Base-by-base conservation (phyloP, 2,888 invertebrate genomes). In the Caenorhabditis angaria region DNA sequence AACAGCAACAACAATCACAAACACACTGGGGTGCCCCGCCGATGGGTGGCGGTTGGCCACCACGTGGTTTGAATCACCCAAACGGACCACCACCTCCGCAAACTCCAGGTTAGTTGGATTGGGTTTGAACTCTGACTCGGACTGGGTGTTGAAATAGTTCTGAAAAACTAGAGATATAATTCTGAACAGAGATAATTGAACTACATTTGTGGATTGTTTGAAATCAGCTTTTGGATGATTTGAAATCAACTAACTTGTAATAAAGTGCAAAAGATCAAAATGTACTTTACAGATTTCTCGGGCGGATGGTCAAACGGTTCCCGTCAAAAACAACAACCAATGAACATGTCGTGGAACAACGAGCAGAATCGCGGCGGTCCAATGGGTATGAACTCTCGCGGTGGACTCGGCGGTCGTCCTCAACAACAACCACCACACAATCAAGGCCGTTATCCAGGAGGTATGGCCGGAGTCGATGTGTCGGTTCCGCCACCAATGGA, bases 401-500 rank as follows among this genome's bases (percentile, higher is more conserved):
- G 63, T 8, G 74, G 72, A 22, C 69, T 67, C 10, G 60, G 58
- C 48, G 74, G 77, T 32, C 72, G 77, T 27, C 70, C 70, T 51
- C 65, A 63, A 10, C 68, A 66, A 25, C 69, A 69, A 27, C 69
- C 62, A 22, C 57, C 64, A 35, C 41, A 41, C 10, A 6, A 41
- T 12, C 65, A 67, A 58, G 67, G 77, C 48, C 65, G 76, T 20
- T 79, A 70, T 48, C 64, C 65, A 10, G 55, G 63, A 1, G 60
- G 62, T 18, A 67, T 70, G 68, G 59, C 65, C 50, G 74, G 72
- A 56, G 73, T 80, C 27, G 81, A 81, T 35, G 73, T 82, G 47
- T 78, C 76, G 18, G 76, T 82, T 12, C 82, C 82, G 20, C 82
- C 82, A 24, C 82, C 82, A 24, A 78, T 82, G 65, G 82, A 82